Evolutionary conservation across 2,113 vertebrate species (phyloP).

Genomic region (Syngnathoides biaculeatus): DNA sequence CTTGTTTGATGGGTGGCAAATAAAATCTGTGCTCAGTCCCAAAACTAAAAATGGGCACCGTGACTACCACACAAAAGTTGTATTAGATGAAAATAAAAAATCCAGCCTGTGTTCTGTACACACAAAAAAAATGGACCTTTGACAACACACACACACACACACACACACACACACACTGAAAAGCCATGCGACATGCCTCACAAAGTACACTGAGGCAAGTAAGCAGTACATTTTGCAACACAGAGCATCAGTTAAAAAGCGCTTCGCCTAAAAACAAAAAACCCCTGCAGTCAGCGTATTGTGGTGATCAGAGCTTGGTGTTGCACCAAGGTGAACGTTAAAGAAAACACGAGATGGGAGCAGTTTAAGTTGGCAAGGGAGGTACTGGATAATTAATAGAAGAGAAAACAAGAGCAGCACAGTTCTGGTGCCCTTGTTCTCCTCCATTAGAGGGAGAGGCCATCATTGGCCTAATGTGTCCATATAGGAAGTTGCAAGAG

Average conservation of each 20-base stretch:
- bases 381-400: constrained; percentile 53
- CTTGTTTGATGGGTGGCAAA: no score
- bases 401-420: constrained; percentile 46
- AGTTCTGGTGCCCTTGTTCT: constrained; percentile 41
- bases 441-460: constrained; percentile 60
- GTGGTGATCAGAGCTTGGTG: constrained; percentile 21
- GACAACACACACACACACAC: constrained; percentile 2
- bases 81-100: background rate
- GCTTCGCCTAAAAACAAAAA: constrained; percentile 6
- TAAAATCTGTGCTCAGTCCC: no score
- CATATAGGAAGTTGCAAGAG: constrained; percentile 43
- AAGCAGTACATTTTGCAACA: constrained; percentile 9
- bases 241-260: constrained; percentile 12
- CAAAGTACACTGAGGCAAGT: background rate
- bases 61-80: background rate
- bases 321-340: constrained; percentile 22
- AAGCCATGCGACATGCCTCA: background rate
- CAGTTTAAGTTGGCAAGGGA: constrained; percentile 29
- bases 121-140: background rate
- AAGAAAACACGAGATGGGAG: constrained; percentile 19
- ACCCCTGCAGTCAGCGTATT: constrained; percentile 20
- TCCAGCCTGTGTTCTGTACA: no score
- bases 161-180: constrained; percentile 6
- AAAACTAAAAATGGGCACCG: no score
- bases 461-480: constrained; percentile 50